Conservation (phyloP, 1,140 invertebrate species). For the Trichogramma pretiosum region DNA sequence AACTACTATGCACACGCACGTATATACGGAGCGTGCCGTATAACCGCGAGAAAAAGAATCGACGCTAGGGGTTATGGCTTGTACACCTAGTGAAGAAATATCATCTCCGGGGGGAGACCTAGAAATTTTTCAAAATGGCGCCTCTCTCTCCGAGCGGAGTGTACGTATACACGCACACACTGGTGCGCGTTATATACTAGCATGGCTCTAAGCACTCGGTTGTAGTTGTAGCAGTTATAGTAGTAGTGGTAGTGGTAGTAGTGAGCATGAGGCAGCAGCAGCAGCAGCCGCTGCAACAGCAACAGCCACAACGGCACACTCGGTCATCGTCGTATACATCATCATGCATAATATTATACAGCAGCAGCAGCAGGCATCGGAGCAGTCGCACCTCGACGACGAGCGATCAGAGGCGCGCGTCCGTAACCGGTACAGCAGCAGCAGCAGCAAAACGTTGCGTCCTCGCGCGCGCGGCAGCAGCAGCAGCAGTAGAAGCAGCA, state of each 20-base stretch:
- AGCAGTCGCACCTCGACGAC: background rate
- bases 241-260: background rate
- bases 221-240: too few species aligned
- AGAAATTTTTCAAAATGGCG: conserved; percentile 7
- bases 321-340: background rate
- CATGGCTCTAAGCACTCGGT: too few species aligned
- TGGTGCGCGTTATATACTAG: background rate
- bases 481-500: background rate
- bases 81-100: background rate
- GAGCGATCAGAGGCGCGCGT: background rate
- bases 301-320: too few species aligned
- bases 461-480: background rate
- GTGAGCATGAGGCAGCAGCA: background rate
- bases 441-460: background rate
- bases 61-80: background rate
- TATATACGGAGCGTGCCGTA: background rate
- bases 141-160: conserved; percentile 1
- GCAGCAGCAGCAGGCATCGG: too few species aligned
- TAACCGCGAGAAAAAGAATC: background rate
- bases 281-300: too few species aligned
- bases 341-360: too few species aligned
- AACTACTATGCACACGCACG: background rate
- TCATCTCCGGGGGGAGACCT: background rate
- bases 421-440: background rate
- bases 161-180: background rate